These are phyloP conservation scores for Tinamus major DNA, from an alignment of 2,797 vertebrate genomes.

Conservation along the genomic window DNA sequence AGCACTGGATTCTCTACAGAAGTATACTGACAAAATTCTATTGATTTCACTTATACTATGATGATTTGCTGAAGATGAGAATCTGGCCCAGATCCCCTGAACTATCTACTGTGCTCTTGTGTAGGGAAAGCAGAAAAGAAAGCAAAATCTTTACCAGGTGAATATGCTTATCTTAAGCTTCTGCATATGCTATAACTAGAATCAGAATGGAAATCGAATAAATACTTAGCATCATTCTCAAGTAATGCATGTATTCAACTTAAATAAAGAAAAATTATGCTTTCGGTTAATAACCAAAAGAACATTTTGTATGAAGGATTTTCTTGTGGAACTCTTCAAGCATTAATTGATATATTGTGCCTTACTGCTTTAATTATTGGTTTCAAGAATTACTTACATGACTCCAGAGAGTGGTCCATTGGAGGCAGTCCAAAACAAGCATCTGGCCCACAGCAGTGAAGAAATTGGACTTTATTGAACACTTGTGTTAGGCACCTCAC, in stretches of 20 bases:
- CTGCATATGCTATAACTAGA: not conserved
- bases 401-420: not conserved
- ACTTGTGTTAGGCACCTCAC: not conserved
- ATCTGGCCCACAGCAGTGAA: not conserved
- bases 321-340: not conserved
- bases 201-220: not conserved
- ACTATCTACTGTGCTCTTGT: not conserved
- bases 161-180: not conserved
- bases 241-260: not conserved
- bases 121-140: not conserved
- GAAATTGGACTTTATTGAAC: not conserved
- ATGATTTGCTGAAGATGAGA: not conserved
- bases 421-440: not conserved
- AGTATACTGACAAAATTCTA: not conserved
- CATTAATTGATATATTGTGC: not conserved
- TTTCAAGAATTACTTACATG: not conserved
- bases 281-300: not conserved
- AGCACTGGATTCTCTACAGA: not conserved
- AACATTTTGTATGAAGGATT: not conserved
- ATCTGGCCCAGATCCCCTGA: not conserved
- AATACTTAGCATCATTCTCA: not conserved
- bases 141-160: not conserved
- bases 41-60: not conserved
- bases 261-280: not conserved
- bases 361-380: not conserved